These are phyloP conservation scores for Ciconia nigra DNA, from an alignment of 2,797 vertebrate species.

Conservation along the genomic window DNA sequence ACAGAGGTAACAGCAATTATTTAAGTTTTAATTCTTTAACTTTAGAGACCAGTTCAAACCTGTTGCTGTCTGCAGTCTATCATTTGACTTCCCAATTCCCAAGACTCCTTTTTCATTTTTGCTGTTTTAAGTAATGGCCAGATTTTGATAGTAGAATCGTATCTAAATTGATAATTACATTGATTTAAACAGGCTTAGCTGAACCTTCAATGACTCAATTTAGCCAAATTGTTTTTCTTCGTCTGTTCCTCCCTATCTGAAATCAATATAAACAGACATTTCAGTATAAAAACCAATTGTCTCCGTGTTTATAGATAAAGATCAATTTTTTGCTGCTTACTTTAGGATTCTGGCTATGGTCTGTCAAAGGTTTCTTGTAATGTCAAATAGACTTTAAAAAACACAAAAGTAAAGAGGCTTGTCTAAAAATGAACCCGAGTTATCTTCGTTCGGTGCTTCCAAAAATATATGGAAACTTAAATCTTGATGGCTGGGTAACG, in stretches of 20 bases:
- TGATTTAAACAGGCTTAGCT: neutral
- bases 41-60: neutral
- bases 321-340: neutral
- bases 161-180: neutral
- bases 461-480: constrained; percentile 8
- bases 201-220: neutral
- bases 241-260: neutral
- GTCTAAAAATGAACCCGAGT: constrained; percentile 13
- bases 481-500: constrained; percentile 1
- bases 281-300: neutral
- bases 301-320: neutral
- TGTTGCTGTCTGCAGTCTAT: neutral
- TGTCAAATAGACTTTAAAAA: neutral
- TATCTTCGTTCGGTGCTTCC: neutral
- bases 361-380: neutral
- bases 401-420: neutral
- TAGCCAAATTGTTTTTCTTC: neutral
- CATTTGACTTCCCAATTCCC: neutral
- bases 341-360: neutral
- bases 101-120: neutral
- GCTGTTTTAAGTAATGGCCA: neutral
- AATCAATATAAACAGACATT: neutral
- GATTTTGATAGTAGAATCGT: neutral
- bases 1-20: neutral
- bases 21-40: neutral